Evolutionary conservation across 2,113 vertebrate species (phyloP).

Genomic region (Tenrec ecaudatus): DNA sequence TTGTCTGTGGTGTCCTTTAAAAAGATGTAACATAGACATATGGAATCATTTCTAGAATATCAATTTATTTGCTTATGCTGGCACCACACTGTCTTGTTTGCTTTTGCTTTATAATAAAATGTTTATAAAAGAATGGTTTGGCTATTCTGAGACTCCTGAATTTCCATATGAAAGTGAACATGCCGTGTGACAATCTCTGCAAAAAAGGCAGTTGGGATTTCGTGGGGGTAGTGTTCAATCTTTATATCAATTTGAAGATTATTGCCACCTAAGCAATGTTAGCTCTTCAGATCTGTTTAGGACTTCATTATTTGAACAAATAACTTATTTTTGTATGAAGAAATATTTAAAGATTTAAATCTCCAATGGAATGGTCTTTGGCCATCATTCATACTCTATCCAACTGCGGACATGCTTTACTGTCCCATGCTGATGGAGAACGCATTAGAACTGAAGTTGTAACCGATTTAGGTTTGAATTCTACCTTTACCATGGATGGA

Average conservation of each 20-base stretch:
- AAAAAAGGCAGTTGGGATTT: not conserved
- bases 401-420: not conserved
- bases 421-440: not conserved
- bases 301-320: constrained; percentile 42
- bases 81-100: not conserved
- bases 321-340: not conserved
- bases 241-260: not conserved
- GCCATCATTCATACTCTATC: not conserved
- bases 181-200: not conserved
- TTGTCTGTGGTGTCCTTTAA: too few relatives aligned
- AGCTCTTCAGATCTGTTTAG: not conserved
- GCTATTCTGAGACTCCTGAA: not conserved
- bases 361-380: not conserved
- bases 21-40: too few relatives aligned
- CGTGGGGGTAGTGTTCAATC: not conserved
- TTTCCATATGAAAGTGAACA: constrained; percentile 15
- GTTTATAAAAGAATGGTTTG: constrained; percentile 21
- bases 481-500: too few relatives aligned
- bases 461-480: constrained; percentile 11
- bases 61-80: not conserved
- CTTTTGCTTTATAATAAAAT: not conserved
- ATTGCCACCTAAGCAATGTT: not conserved
- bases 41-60: too few relatives aligned
- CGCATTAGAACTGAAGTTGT: constrained; percentile 4
- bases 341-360: not conserved